A percentile compares a stretch with the other conserved stretches of the same genome.
phyloP scores from a whole-genome alignment of 2,797 vertebrate species.

The Liparis tanakae region DNA sequence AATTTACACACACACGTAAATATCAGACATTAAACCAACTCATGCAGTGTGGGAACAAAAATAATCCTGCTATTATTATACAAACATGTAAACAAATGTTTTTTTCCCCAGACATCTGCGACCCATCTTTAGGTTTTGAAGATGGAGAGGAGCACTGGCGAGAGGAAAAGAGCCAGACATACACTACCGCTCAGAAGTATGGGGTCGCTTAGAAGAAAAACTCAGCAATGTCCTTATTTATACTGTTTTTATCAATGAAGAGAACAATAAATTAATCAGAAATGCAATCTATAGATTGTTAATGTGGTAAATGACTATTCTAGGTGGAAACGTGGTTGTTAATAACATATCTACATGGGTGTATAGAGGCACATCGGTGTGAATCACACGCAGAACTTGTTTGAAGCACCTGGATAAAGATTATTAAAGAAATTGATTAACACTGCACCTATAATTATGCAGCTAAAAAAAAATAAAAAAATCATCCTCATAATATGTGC shows the following conservation, averaged over 20 bases:
- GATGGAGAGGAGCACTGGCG: no score
- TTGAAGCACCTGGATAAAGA: background rate
- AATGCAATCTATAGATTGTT: no score
- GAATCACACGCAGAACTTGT: slow-evolving; percentile 1
- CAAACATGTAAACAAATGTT: slow-evolving; percentile 49
- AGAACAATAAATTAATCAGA: no score
- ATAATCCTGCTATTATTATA: slow-evolving; percentile 5
- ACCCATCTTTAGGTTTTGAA: slow-evolving; percentile 56
- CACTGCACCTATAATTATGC: background rate
- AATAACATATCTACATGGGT: slow-evolving; percentile 17
- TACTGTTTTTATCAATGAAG: no score
- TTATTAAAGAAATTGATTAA: background rate
- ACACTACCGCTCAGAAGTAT: no score
- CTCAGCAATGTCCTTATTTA: no score
- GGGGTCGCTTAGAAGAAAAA: no score
- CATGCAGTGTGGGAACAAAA: background rate
- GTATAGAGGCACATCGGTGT: background rate
- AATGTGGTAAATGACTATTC: no score
- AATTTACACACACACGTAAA: slow-evolving; percentile 25
- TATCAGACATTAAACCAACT: slow-evolving; percentile 12
- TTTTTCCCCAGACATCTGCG: slow-evolving; percentile 34
- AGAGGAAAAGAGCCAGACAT: no score
- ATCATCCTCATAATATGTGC: slow-evolving; percentile 27
- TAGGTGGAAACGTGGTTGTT: background rate
- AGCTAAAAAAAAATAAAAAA: background rate